Evolutionary conservation across 1,140 invertebrate species (phyloP).

Genomic region (Atta cephalotes): DNA sequence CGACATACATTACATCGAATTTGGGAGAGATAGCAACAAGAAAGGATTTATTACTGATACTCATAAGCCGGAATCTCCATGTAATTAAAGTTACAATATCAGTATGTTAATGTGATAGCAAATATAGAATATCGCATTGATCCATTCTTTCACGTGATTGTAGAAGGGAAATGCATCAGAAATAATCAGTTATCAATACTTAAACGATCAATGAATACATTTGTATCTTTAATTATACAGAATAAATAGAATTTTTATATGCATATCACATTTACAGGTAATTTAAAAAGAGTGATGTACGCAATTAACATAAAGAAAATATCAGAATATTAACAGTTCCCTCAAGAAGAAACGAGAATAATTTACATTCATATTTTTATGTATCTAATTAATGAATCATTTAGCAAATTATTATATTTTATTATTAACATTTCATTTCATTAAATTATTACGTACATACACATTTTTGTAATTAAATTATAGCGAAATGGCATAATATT

Average conservation of each 20-base stretch:
- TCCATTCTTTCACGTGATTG: neutral
- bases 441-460: neutral
- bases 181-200: neutral
- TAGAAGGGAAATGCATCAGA: neutral
- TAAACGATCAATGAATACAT: neutral
- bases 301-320: neutral
- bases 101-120: neutral
- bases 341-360: neutral
- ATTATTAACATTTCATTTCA: neutral
- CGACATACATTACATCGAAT: neutral
- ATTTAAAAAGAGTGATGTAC: neutral
- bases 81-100: constrained; percentile 21
- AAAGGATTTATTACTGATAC: neutral
- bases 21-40: neutral
- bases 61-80: neutral
- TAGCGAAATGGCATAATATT: neutral
- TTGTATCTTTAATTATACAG: neutral
- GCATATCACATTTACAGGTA: neutral
- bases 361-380: neutral
- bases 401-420: neutral
- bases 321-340: neutral
- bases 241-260: constrained; percentile 14
- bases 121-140: neutral
- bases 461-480: neutral
- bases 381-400: neutral